Evolutionary conservation across 2,888 invertebrate species (phyloP).

Genomic region (Lasiommata megera): DNA sequence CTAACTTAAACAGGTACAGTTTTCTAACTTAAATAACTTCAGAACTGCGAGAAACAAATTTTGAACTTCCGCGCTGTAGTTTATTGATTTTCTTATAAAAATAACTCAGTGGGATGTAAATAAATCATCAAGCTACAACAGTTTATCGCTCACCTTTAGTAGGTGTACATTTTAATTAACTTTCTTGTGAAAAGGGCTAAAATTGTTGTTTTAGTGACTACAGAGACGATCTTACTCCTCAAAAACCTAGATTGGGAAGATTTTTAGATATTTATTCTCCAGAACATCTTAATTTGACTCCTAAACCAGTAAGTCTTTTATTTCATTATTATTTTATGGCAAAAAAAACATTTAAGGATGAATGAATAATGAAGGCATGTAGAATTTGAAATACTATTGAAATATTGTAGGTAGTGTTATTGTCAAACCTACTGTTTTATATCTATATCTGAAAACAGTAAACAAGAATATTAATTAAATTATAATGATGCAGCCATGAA

Average conservation of each 20-base stretch:
- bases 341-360: not conserved
- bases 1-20: constrained; percentile 51
- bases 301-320: constrained; percentile 61
- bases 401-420: not conserved
- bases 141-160: constrained; percentile 48
- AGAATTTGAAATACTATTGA: not conserved
- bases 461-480: not conserved
- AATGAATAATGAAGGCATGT: not conserved
- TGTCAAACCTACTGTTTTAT: not conserved
- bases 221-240: constrained; percentile 51
- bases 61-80: constrained; percentile 75
- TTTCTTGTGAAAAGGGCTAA: not conserved
- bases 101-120: constrained; percentile 76
- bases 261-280: constrained; percentile 75
- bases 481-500: not conserved
- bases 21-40: constrained; percentile 28
- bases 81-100: constrained; percentile 79
- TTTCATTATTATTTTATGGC: not conserved
- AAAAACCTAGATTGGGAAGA: constrained; percentile 64
- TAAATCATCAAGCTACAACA: constrained; percentile 69
- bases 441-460: not conserved
- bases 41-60: constrained; percentile 33
- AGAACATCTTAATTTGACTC: constrained; percentile 72
- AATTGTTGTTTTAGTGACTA: constrained; percentile 10
- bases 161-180: constrained; percentile 11